A percentile compares a stretch with the other conserved stretches of the same genome.
Conservation (phyloP, 2,888 invertebrate genomes). For the Achlya flavicornis region DNA sequence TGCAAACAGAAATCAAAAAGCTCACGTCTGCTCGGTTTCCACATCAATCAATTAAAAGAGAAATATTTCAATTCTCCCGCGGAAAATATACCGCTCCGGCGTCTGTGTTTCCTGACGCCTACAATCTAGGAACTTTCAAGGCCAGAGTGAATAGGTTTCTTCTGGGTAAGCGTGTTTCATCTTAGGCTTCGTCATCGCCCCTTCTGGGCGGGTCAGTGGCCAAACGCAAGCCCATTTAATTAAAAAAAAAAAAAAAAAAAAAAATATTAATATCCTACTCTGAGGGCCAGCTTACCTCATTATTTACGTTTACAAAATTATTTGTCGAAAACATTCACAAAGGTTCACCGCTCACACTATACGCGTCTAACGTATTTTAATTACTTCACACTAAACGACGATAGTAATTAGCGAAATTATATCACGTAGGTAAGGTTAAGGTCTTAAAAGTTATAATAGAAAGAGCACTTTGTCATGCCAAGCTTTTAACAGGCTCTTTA, state of each 20-base stretch:
- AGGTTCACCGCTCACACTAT: slow-evolving; percentile 30
- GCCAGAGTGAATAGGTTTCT: too few species aligned
- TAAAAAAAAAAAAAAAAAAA: too few species aligned
- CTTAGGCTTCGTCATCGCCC: too few species aligned
- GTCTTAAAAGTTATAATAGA: slow-evolving; percentile 78
- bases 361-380: slow-evolving; percentile 45
- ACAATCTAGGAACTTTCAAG: too few species aligned
- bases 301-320: slow-evolving; percentile 38
- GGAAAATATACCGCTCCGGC: too few species aligned
- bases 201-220: too few species aligned
- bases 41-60: slow-evolving; percentile 15
- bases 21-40: background rate
- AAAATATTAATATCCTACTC: slow-evolving; percentile 36
- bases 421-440: slow-evolving; percentile 69
- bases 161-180: too few species aligned
- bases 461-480: slow-evolving; percentile 80
- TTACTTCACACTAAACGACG: slow-evolving; percentile 55
- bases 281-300: slow-evolving; percentile 33
- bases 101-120: too few species aligned
- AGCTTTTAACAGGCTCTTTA: slow-evolving; percentile 80
- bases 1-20: background rate
- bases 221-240: too few species aligned
- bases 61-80: slow-evolving; percentile 19
- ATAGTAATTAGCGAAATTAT: slow-evolving; percentile 75
- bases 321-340: slow-evolving; percentile 30